Conservation (phyloP, 2,888 invertebrate genomes). For the Caradrina clavipalpis region DNA sequence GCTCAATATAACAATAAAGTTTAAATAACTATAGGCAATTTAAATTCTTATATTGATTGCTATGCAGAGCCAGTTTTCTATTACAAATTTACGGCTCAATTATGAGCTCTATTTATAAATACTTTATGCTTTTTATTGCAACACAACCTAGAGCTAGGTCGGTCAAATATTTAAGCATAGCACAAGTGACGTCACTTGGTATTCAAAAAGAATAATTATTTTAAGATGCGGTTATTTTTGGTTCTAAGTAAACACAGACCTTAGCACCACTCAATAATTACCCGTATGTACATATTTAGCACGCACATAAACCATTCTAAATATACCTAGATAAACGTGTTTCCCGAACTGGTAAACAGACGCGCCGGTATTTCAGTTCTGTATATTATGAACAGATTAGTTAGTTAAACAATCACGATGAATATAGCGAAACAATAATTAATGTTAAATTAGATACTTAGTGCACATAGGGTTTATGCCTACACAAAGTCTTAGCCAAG, state of each 20-base stretch:
- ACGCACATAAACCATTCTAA: slow-evolving; percentile 2
- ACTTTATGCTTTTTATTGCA: background rate
- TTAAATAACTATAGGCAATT: slow-evolving; percentile 24
- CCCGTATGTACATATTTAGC: background rate
- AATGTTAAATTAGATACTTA: slow-evolving; percentile 36
- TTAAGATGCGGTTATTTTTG: background rate
- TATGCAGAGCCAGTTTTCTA: background rate
- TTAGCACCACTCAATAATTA: background rate
- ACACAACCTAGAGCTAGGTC: background rate
- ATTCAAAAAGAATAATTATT: background rate
- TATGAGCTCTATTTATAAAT: background rate
- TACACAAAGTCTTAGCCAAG: background rate
- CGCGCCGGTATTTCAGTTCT: slow-evolving; percentile 38
- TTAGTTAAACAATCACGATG: slow-evolving; percentile 43
- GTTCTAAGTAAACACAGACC: background rate
- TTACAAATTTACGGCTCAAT: background rate
- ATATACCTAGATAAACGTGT: slow-evolving; percentile 32
- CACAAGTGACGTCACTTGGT: background rate
- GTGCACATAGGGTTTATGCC: background rate
- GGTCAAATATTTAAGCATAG: background rate
- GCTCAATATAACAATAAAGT: slow-evolving; percentile 20
- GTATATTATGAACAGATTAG: slow-evolving; percentile 50
- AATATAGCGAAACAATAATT: slow-evolving; percentile 65
- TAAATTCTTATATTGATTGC: slow-evolving; percentile 22
- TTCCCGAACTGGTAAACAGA: slow-evolving; percentile 47